Base-by-base conservation (phyloP, 2,797 vertebrate species). In the Chromobotia macracanthus region DNA sequence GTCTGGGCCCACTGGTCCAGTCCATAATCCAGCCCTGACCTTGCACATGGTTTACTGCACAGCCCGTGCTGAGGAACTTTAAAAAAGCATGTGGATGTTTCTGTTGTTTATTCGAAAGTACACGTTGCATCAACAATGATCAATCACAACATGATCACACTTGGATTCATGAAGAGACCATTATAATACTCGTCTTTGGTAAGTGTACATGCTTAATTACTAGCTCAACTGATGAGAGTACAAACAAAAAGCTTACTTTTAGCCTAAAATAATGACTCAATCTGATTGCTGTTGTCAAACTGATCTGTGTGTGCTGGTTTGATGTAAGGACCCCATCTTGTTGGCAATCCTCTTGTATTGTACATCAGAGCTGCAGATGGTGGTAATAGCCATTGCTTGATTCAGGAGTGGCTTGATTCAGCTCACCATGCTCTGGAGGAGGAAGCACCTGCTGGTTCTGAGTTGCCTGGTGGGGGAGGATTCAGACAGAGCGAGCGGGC, bases 371-470 rank as follows among this genome's bases (percentile, higher is more conserved):
- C 21, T 19, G 18, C 53, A 67, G 67, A 83, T 83, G 75, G 82
- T 75, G 64, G 46, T 70, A 77, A 69, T 72, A 70, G 79, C 44
- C 38, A 18, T 44, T 5, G 38, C 38, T 2, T 41, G 38, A 41
- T 41, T 41, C 38, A 41, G 38, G 38, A 41, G 38, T 8, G 9
- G 64, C 70, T 81, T 53, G 63, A 28, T 58, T 58, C 55, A 5
- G 63, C 1, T 13, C 35, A 12, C 64, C 55, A 56, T 71, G 38
- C 58, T 73, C 76, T 69, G 69, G 71, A 83, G 72, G 18, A 82
- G 76, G 72, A 73, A 82, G 64, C 81, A 80, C 74, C 85, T 86
- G 84, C 84, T 82, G 60, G 55, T 58, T 65, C 68, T 82, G 61
- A 9, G 53, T 41, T 44, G 55, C 64, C 65, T 56, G 63, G 58